Conservation (phyloP, 2,888 invertebrate genomes). For the Pediacus dermestoides region DNA sequence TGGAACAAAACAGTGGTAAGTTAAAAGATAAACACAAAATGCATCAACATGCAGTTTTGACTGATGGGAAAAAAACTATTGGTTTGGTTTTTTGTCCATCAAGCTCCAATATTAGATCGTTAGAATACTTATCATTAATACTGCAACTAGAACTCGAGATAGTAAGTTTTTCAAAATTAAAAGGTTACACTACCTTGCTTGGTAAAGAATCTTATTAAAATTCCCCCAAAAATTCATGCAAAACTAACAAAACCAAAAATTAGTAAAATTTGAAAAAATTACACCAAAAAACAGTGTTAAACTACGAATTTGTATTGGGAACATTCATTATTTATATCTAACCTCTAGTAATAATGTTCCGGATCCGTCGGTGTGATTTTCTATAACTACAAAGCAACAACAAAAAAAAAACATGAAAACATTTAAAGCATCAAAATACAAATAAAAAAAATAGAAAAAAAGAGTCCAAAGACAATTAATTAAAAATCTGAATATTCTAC, state of each 20-base stretch:
- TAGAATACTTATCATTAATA: too few relatives aligned
- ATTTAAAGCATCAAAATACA: conserved; percentile 43
- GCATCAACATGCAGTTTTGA: background rate
- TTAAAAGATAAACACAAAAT: background rate
- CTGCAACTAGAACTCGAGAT: too few relatives aligned
- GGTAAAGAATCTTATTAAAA: background rate
- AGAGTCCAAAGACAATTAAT: conserved; percentile 4
- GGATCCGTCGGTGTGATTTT: conserved; percentile 42
- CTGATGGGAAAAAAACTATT: too few relatives aligned
- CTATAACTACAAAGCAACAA: conserved; percentile 49
- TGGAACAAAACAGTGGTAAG: conserved; percentile 36
- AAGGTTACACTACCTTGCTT: too few relatives aligned
- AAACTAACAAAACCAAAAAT: conserved; percentile 1
- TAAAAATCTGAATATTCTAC: too few relatives aligned
- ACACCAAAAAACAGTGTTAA: conserved; percentile 8
- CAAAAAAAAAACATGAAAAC: conserved; percentile 37
- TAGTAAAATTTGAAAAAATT: background rate
- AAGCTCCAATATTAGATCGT: too few relatives aligned
- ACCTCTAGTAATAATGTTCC: conserved; percentile 44
- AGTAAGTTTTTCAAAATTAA: too few relatives aligned
- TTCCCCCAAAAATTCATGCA: background rate
- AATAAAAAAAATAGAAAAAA: conserved; percentile 52
- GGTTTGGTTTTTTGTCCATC: too few relatives aligned
- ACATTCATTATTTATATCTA: conserved; percentile 32
- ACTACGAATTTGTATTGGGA: background rate